Conservation (phyloP, 2,888 invertebrate species). For the Ypsolopha scabrella region DNA sequence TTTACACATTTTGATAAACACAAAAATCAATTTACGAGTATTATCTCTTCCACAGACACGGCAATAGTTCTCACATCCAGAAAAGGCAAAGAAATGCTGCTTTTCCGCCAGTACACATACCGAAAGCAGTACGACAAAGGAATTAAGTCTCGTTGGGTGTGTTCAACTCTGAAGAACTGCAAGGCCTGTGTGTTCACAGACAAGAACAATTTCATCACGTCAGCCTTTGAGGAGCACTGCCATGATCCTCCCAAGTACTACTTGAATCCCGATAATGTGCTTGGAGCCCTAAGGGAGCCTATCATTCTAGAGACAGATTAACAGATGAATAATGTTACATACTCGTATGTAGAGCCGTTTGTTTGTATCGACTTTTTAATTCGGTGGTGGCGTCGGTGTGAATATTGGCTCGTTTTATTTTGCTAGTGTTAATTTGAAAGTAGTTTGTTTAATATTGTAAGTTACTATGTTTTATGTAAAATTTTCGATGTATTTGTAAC, state of each 20-base stretch:
- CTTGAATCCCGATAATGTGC: slow-evolving; percentile 39
- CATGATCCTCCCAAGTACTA: slow-evolving; percentile 59
- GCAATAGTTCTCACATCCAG: slow-evolving; percentile 51
- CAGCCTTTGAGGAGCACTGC: slow-evolving; percentile 37
- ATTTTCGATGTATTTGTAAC: too few species aligned
- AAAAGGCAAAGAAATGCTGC: slow-evolving; percentile 54
- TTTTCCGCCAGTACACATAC: slow-evolving; percentile 49
- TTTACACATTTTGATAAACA: too few species aligned
- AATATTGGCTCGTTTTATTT: too few species aligned
- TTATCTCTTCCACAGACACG: slow-evolving; percentile 24
- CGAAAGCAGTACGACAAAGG: slow-evolving; percentile 42
- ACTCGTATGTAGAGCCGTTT: too few species aligned
- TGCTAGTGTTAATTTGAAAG: too few species aligned
- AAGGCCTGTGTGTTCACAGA: slow-evolving; percentile 47
- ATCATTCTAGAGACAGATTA: slow-evolving; percentile 26
- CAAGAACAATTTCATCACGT: slow-evolving; percentile 32
- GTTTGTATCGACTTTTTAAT: too few species aligned
- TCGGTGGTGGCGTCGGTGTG: too few species aligned
- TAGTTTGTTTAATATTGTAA: too few species aligned
- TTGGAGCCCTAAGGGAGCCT: slow-evolving; percentile 40
- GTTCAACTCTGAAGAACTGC: slow-evolving; percentile 54
- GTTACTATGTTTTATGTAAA: too few species aligned
- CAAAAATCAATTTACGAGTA: too few species aligned
- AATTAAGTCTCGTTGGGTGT: slow-evolving; percentile 43
- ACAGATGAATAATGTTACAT: background rate